phyloP scores from a whole-genome alignment of 2,113 vertebrate species.

The Montifringilla adamsi region DNA sequence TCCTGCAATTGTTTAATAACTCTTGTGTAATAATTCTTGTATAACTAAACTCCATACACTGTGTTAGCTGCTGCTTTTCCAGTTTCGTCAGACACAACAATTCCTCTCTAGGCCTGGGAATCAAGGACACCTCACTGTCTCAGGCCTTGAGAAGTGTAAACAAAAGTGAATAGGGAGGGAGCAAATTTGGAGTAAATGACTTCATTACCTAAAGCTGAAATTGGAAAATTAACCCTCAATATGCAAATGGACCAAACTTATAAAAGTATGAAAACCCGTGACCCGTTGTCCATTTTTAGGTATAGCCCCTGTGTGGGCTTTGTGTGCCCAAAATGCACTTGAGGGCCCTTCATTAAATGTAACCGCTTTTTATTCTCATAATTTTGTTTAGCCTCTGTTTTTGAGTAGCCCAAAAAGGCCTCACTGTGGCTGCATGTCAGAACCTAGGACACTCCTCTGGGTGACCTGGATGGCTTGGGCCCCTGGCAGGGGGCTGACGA shows the following conservation, averaged over 20 bases:
- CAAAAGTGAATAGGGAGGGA: not conserved
- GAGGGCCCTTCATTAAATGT: not conserved
- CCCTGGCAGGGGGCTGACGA: no score
- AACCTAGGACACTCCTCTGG: no score
- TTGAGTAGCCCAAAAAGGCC: not conserved
- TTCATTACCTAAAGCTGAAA: not conserved
- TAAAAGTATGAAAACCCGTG: not conserved
- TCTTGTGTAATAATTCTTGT: not conserved
- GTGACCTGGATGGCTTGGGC: no score
- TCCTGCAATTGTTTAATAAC: not conserved
- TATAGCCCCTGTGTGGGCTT: no score
- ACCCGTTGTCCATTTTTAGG: not conserved
- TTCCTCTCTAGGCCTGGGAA: not conserved
- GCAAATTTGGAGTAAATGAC: not conserved
- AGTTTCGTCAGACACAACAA: not conserved
- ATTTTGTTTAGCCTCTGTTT: not conserved
- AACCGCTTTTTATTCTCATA: accelerated
- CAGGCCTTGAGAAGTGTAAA: not conserved
- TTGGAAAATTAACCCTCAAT: not conserved
- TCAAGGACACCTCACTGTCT: not conserved
- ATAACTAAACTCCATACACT: not conserved
- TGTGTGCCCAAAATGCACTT: not conserved
- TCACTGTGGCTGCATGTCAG: not conserved
- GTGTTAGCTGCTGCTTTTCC: not conserved
- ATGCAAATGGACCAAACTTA: not conserved